Base-by-base conservation (phyloP, 2,888 invertebrate species). In the Eupithecia centaureata region DNA sequence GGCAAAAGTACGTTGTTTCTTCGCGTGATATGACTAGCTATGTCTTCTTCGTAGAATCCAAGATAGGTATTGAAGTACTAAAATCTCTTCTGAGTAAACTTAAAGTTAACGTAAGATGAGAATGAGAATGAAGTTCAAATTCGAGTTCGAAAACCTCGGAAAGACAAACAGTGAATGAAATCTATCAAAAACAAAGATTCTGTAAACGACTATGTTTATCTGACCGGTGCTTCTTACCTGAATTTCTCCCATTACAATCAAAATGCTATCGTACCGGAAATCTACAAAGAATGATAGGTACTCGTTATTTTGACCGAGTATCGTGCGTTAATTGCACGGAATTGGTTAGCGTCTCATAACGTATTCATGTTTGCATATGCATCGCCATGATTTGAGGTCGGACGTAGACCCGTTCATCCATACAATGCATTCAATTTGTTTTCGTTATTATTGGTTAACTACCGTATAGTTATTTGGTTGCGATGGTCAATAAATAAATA, bases 261-360 rank as follows among this genome's bases (percentile, higher is more conserved):
- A 47, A 47, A 22, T 22, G n/a, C 22, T 22, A 1, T 18, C 47
- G 4, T 1, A 22, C 4, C 22, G 4, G 47, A 47, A 47, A 18
- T n/a, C 10, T 47, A 47, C 10, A 47, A 47, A 22, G 18, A 22
- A 47, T n/a, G 22, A 47, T 22, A 22, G 22, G 22, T 22, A 47
- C 47, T 47, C 10, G 61, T 58, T 67, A 68, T 73, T 77, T 73
- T 75, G 73, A 70, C 73, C 77, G 75, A 75, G 63, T 76, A 82
- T 65, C 27, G 70, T 72, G 73, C 63, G 72, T 69, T 74, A 70
- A 77, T 72, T 75, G 70, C 68, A 67, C 68, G 71, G 74, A 75
- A 74, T 77, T 68, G 72, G 59, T 62, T 70, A 71, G 66, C 56
- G 47, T 64, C 64, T 65, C 71, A 73, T 73, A 67, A 65, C 33